phyloP scores from a whole-genome alignment of 2,888 invertebrate genomes.

The Scelioninae gen. 2 region DNA sequence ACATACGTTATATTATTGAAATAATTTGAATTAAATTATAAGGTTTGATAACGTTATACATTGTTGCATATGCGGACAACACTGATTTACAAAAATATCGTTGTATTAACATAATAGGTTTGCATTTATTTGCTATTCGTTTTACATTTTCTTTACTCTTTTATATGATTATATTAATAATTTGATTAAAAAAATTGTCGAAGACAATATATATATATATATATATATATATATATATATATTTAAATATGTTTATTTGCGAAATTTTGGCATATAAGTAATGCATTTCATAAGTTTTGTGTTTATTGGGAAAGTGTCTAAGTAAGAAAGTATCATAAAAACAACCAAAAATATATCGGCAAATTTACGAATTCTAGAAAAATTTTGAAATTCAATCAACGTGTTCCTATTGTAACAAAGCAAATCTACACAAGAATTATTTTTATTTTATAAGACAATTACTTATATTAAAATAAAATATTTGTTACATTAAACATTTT shows the following conservation, averaged over 20 bases:
- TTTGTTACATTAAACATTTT: not conserved
- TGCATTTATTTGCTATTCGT: constrained; percentile 5
- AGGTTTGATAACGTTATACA: not conserved
- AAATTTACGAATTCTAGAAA: constrained; percentile 33
- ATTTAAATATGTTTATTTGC: no score
- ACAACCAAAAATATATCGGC: constrained; percentile 30
- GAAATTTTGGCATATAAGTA: no score
- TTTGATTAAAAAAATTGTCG: constrained; percentile 2
- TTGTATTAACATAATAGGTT: no score
- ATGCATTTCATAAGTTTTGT: constrained; percentile 29
- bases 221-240: no score
- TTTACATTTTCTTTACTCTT: constrained; percentile 1
- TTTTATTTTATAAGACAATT: not conserved
- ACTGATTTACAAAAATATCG: not conserved
- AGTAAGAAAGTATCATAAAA: constrained; percentile 11
- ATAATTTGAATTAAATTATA: constrained; percentile 12
- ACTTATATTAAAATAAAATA: not conserved
- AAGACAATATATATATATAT: no score
- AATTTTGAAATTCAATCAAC: constrained; percentile 24
- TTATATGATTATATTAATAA: not conserved
- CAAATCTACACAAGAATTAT: not conserved
- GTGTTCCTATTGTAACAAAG: constrained; percentile 48
- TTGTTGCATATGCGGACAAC: constrained; percentile 1
- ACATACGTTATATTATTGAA: constrained; percentile 18
- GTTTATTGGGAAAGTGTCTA: constrained; percentile 39